Base-by-base conservation (phyloP, 2,888 invertebrate species). In the Ochropleura leucogaster region DNA sequence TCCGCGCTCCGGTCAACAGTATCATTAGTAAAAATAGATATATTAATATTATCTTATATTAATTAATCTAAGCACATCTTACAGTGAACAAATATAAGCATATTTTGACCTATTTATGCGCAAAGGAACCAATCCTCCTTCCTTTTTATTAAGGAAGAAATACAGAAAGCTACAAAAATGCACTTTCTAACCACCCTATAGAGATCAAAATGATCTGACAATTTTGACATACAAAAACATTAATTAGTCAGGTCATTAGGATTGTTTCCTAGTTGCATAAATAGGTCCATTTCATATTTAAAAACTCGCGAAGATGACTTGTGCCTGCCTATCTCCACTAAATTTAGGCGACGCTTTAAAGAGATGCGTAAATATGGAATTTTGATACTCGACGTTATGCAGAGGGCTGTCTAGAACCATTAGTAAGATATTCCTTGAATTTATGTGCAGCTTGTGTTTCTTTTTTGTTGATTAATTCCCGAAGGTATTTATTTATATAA, bases 1-100 rank as follows among this genome's bases (percentile, higher is more conserved):
- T 68, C 42, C 53, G 44, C 62, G 65, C 62, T 82, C 74, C 20
- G 6, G 47, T 68, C 71, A 68, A 82, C 59, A n/a, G 40, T 70
- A 55, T 63, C n/a, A 55, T 77, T 55, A 77, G n/a, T 68, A 47
- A 8, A 47, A 46, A 55, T 49, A 63, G 12, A 60, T 1, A 53
- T 66, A 30, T 44, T 44, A 76, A 76, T 53, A 55, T 44, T 55
- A 68, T 46, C 51, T 40, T 74, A 76, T 8, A 62, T 44, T n/a
- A 44, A 6, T 12, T n/a, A 14, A 20, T 20, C 16, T 62, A 64
- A 18, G 5, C 57, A 65, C 46, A 59, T 64, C n/a, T 55, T 20
- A 67, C 42, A 5, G 14, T 30, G 46, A 67, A 59, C 46, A 66
- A 51, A 30, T 30, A 30, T 30, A 30, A 30, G 30, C 30, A 30